Conservation (phyloP, 2,888 invertebrate genomes). For the Stenoptilia bipunctidactyla region DNA sequence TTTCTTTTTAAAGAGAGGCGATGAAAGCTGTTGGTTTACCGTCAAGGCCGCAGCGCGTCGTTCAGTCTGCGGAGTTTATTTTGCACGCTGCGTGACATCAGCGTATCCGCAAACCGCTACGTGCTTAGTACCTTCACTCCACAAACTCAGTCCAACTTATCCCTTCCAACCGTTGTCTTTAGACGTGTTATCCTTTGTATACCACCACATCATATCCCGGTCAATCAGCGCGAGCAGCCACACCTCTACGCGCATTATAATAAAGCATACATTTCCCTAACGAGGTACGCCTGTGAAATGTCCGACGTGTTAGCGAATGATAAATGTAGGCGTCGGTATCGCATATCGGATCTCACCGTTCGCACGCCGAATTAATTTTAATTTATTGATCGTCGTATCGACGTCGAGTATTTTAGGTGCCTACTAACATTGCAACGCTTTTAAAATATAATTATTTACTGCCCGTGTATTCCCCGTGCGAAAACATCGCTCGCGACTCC, state of each 20-base stretch:
- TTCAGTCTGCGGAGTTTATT: constrained; percentile 47
- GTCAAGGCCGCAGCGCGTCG: constrained; percentile 36
- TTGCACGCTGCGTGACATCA: constrained; percentile 46
- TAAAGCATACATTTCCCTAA: constrained; percentile 25
- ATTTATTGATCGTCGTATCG: constrained; percentile 69
- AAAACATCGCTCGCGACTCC: neutral
- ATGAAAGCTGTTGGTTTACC: neutral
- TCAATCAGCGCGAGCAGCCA: constrained; percentile 31
- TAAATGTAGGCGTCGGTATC: constrained; percentile 71
- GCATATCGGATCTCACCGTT: constrained; percentile 68
- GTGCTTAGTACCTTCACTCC: constrained; percentile 40
- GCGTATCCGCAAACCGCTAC: constrained; percentile 49
- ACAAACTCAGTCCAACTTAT: constrained; percentile 41
- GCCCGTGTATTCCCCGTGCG: constrained; percentile 24
- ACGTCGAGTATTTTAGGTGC: constrained; percentile 63
- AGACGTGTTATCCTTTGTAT: constrained; percentile 61
- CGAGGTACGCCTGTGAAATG: constrained; percentile 53
- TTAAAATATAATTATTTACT: constrained; percentile 43
- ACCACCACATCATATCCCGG: constrained; percentile 48
- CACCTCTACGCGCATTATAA: neutral
- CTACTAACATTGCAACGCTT: constrained; percentile 50
- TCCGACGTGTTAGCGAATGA: constrained; percentile 70
- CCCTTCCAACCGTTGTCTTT: constrained; percentile 56
- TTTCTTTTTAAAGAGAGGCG: neutral
- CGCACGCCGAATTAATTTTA: constrained; percentile 72